Percentiles rank a stretch among this genome's conserved stretches.
phyloP scores from a whole-genome alignment of 2,888 invertebrate genomes.

The Netelia inedita region DNA sequence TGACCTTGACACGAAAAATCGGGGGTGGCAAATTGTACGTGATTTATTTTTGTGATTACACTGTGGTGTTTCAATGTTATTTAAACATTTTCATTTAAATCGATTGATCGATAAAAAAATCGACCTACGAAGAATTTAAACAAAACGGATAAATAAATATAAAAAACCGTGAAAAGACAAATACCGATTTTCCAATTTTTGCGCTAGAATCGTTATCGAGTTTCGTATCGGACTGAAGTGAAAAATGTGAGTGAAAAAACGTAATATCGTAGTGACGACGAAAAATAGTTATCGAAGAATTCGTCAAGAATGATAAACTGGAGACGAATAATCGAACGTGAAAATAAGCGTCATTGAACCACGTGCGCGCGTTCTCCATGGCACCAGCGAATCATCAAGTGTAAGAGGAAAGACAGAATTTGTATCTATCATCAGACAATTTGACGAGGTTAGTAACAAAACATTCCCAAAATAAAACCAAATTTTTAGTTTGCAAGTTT shows the following conservation, averaged over 20 bases:
- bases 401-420: neutral
- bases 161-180: neutral
- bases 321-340: neutral
- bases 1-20: neutral
- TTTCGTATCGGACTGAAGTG: slow-evolving; percentile 9
- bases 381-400: neutral
- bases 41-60: neutral
- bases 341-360: neutral
- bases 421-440: neutral
- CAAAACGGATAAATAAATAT: too few relatives aligned
- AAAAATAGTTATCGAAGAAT: neutral
- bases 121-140: too few relatives aligned
- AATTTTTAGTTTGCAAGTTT: too few relatives aligned
- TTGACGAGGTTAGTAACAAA: slow-evolving; percentile 34
- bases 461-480: too few relatives aligned
- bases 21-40: neutral
- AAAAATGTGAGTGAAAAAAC: slow-evolving; percentile 16
- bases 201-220: neutral
- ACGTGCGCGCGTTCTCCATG: slow-evolving; percentile 9
- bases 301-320: neutral
- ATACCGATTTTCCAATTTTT: neutral
- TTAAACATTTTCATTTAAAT: neutral
- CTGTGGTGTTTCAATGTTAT: too few relatives aligned
- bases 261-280: neutral
- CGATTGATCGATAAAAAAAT: too few relatives aligned